Percentiles rank a stretch among this genome's conserved stretches.
Conservation (phyloP, 2,888 invertebrate species). For the Asteroscopus sphinx region DNA sequence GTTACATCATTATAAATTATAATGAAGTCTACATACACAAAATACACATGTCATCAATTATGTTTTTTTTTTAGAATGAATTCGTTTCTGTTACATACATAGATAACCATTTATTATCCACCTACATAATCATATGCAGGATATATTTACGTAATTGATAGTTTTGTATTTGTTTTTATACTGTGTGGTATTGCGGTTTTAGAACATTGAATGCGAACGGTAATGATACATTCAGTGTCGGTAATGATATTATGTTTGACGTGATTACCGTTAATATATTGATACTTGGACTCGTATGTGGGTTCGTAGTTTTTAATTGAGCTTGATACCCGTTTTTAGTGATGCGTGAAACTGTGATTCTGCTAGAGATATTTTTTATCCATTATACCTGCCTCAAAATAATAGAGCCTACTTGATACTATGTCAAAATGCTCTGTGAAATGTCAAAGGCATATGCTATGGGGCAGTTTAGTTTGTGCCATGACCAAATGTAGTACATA, state of each 20-base stretch:
- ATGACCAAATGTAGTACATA: too few relatives aligned
- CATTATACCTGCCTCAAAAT: too few relatives aligned
- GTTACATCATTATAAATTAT: background rate
- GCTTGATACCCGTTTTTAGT: constrained; percentile 16
- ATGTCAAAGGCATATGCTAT: too few relatives aligned
- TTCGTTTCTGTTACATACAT: background rate
- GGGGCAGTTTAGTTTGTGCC: too few relatives aligned
- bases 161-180: constrained; percentile 43
- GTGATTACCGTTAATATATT: constrained; percentile 45
- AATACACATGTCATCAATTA: constrained; percentile 8
- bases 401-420: too few relatives aligned
- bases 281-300: constrained; percentile 44
- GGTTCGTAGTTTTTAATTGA: constrained; percentile 28
- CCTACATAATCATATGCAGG: constrained; percentile 32
- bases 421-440: too few relatives aligned
- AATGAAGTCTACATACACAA: background rate
- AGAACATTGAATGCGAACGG: constrained; percentile 26
- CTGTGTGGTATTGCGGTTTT: constrained; percentile 40
- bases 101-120: constrained; percentile 33
- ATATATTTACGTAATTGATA: constrained; percentile 41
- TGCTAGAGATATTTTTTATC: too few relatives aligned
- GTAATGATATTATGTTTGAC: constrained; percentile 40
- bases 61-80: background rate
- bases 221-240: constrained; percentile 45
- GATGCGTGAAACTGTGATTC: background rate